phyloP scores from a whole-genome alignment of 2,888 invertebrate species.

The Tachina grossa region DNA sequence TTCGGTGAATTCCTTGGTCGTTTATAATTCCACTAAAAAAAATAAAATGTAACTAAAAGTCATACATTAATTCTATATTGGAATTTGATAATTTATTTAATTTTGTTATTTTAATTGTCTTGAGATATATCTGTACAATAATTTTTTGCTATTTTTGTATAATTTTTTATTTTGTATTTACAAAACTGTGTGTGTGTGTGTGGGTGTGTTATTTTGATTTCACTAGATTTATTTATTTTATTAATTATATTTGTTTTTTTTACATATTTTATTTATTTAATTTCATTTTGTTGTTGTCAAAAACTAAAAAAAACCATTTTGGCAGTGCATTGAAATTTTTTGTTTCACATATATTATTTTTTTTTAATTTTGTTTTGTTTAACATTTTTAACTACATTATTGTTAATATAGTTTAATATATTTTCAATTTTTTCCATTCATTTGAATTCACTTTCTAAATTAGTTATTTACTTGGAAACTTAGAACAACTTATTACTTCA shows the following conservation, averaged over 20 bases:
- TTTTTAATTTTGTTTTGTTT: slow-evolving; percentile 32
- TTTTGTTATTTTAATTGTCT: slow-evolving; percentile 48
- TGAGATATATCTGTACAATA: slow-evolving; percentile 20
- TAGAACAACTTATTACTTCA: slow-evolving; percentile 9
- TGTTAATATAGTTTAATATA: slow-evolving; percentile 41
- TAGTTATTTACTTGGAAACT: slow-evolving; percentile 17
- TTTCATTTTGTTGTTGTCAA: slow-evolving; percentile 74
- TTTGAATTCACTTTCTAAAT: slow-evolving; percentile 25
- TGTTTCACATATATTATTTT: neutral
- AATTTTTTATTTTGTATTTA: slow-evolving; percentile 38
- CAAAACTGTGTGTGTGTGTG: slow-evolving; percentile 39
- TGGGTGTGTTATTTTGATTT: slow-evolving; percentile 40
- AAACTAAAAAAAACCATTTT: slow-evolving; percentile 78
- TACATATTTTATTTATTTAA: slow-evolving; percentile 58
- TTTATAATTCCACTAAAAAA: neutral
- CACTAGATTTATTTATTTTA: slow-evolving; percentile 32
- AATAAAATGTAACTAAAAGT: slow-evolving; percentile 1
- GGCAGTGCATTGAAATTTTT: slow-evolving; percentile 80
- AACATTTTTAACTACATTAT: slow-evolving; percentile 58
- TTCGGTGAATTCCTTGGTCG: neutral
- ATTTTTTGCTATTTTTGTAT: slow-evolving; percentile 60
- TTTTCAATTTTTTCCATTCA: slow-evolving; percentile 39
- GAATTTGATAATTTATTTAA: neutral
- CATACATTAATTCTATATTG: neutral
- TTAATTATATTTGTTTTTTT: slow-evolving; percentile 23